Percentiles rank a stretch among this genome's conserved stretches.
These are phyloP conservation scores for Xanthorhoe spadicearia DNA, from an alignment of 2,888 invertebrate genomes.

Conservation along the genomic window DNA sequence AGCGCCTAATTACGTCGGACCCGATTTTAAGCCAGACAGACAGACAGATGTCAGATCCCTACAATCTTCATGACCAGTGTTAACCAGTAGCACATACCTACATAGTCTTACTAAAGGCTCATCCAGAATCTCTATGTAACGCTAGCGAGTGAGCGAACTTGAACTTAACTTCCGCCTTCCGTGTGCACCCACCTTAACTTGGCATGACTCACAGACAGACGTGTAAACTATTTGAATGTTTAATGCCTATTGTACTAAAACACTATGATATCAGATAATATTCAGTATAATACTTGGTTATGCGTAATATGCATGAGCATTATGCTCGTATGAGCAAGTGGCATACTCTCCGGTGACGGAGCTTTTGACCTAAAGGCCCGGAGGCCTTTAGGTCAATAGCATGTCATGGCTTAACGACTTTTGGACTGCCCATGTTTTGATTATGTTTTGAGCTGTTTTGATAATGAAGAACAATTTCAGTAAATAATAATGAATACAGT, in stretches of 20 bases:
- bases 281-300: background rate
- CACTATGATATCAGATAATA: background rate
- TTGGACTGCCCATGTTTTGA: no score
- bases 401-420: no score
- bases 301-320: background rate
- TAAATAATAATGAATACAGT: no score
- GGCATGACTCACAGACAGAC: constrained; percentile 1
- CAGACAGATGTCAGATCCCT: no score
- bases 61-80: no score
- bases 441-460: no score
- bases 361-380: background rate
- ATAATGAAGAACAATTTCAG: no score
- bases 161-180: constrained; percentile 51
- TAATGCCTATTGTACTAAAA: constrained; percentile 1
- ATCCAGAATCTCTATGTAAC: constrained; percentile 21
- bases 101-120: constrained; percentile 1
- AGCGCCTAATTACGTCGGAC: no score
- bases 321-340: background rate
- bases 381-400: no score
- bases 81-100: no score
- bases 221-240: background rate
- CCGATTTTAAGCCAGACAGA: no score
- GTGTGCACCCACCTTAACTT: constrained; percentile 24
- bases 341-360: background rate
- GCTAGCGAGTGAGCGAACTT: constrained; percentile 47